Percentiles rank a stretch among this genome's conserved stretches.
Evolutionary conservation across 1,140 invertebrate genomes (phyloP).

Genomic region (Eumeta japonica): DNA sequence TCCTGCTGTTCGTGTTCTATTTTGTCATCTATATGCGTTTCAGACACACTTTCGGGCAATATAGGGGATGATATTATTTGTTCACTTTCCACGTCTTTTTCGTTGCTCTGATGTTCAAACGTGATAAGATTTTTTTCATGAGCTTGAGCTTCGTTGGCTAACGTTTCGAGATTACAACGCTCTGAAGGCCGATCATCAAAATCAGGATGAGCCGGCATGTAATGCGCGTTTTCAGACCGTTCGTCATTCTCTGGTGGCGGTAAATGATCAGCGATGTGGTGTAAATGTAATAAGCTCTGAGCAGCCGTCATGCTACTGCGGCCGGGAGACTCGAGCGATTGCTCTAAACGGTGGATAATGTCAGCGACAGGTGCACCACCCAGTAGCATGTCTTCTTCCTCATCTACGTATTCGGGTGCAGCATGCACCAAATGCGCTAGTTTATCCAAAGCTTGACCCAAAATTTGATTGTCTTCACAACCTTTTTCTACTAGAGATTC

Average conservation of each 20-base stretch:
- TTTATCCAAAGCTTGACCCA: constrained; percentile 49
- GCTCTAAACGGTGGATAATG: constrained; percentile 59
- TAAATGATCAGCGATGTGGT: constrained; percentile 54
- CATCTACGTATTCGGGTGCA: constrained; percentile 56
- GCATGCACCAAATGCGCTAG: constrained; percentile 43
- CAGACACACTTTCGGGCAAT: no score
- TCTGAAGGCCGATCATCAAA: no score
- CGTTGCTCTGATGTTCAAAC: no score
- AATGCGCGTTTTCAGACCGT: background rate
- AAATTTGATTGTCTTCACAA: constrained; percentile 60
- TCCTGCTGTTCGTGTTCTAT: no score
- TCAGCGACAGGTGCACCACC: constrained; percentile 56
- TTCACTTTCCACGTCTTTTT: no score
- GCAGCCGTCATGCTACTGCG: constrained; percentile 47
- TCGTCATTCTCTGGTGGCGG: no score
- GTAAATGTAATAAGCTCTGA: constrained; percentile 43
- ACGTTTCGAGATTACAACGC: no score
- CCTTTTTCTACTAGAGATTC: constrained; percentile 62
- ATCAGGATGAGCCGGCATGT: background rate
- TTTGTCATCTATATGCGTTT: no score
- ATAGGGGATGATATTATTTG: no score
- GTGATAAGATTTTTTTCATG: constrained; percentile 29
- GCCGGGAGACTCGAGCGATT: constrained; percentile 53
- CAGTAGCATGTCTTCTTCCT: constrained; percentile 60
- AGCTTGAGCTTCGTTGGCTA: no score